Evolutionary conservation across 2,113 vertebrate species (phyloP).

Genomic region (Stomatorhinus ivindoensis): DNA sequence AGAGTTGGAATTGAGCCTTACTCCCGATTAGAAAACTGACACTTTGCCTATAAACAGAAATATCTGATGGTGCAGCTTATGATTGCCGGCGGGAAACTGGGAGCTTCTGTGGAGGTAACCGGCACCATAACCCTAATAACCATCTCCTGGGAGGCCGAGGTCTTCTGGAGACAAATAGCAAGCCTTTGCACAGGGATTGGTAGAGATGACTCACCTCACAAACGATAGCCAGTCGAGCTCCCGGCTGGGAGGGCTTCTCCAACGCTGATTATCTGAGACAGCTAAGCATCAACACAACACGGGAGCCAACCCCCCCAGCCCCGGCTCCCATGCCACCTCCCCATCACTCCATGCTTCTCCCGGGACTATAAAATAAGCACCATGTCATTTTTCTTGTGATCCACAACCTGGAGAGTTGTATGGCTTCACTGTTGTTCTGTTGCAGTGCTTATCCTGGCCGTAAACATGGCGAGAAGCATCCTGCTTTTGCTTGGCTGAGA

Average conservation of each 20-base stretch:
- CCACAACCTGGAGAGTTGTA: not conserved
- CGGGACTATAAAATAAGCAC: not conserved
- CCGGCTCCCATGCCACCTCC: not conserved
- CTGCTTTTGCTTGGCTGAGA: not conserved
- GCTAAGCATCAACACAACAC: not conserved
- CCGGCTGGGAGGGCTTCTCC: not conserved
- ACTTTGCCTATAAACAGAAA: not conserved
- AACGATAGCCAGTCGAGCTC: not conserved
- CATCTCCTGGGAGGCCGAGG: not conserved
- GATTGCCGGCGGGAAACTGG: not conserved
- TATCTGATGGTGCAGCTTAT: not conserved
- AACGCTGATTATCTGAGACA: not conserved
- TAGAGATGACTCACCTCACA: not conserved
- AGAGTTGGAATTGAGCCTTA: not conserved
- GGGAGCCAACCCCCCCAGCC: not conserved
- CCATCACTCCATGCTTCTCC: not conserved
- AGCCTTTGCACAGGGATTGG: not conserved
- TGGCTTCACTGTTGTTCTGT: conserved; percentile 13
- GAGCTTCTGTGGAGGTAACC: not conserved
- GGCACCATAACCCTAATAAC: not conserved
- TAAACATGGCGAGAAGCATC: conserved; percentile 1
- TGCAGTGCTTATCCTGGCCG: not conserved
- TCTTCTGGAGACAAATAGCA: not conserved
- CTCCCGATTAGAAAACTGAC: not conserved
- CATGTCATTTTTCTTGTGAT: not conserved